Conservation (phyloP, 2,888 invertebrate genomes). For the Aricia artaxerxes region DNA sequence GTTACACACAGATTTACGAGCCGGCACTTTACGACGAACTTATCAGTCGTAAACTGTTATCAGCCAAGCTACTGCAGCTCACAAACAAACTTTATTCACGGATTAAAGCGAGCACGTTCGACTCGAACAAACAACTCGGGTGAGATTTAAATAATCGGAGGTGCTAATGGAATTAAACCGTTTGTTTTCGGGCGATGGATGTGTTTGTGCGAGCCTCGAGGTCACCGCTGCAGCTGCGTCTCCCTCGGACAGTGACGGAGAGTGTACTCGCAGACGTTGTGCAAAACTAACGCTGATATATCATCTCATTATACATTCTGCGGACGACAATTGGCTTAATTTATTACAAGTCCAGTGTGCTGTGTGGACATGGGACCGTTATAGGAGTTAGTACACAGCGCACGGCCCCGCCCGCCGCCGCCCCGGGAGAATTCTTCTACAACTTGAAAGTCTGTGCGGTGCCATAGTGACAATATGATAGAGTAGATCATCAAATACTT, state of each 20-base stretch:
- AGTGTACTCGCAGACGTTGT: background rate
- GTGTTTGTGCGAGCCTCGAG: background rate
- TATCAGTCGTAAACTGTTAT: slow-evolving; percentile 8
- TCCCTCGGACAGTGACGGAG: background rate
- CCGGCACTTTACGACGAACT: background rate
- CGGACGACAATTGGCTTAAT: background rate
- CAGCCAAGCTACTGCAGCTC: background rate
- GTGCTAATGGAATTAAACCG: slow-evolving; percentile 18
- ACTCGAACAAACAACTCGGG: background rate
- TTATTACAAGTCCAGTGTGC: background rate
- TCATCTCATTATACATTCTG: slow-evolving; percentile 2
- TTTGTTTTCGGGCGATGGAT: slow-evolving; percentile 16
- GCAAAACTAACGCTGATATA: background rate
- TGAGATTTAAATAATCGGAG: slow-evolving; percentile 9
- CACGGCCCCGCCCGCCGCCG: background rate
- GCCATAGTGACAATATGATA: background rate
- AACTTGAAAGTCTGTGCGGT: background rate
- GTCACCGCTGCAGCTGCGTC: background rate
- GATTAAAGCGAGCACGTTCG: background rate
- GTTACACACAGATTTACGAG: slow-evolving; percentile 3
- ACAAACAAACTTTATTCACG: background rate
- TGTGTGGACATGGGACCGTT: background rate
- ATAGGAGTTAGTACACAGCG: background rate
- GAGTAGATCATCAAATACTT: too few species aligned
- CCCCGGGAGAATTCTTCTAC: background rate